phyloP scores from a whole-genome alignment of 1,140 invertebrate genomes.

The Drosophila punjabiensis region DNA sequence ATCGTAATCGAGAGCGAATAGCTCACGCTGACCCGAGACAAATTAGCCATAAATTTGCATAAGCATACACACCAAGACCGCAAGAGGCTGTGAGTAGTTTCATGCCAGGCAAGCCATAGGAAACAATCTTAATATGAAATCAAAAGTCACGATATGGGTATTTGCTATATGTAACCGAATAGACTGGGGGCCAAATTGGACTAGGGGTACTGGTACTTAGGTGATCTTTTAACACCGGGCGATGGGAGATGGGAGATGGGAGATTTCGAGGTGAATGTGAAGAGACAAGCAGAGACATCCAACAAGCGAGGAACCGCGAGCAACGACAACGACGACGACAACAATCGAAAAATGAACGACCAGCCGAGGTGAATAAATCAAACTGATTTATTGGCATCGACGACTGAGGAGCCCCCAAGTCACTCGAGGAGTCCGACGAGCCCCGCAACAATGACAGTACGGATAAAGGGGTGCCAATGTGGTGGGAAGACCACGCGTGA shows the following conservation, averaged over 20 bases:
- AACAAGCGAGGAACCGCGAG: conserved; percentile 40
- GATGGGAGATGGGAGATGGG: conserved; percentile 22
- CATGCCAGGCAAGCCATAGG: background rate
- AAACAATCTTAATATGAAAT: conserved; percentile 77
- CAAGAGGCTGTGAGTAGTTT: conserved; percentile 6
- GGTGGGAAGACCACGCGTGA: conserved; percentile 50
- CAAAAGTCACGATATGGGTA: conserved; percentile 79
- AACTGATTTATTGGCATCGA: conserved; percentile 78
- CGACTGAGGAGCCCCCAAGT: conserved; percentile 54
- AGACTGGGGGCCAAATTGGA: conserved; percentile 56
- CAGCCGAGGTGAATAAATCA: conserved; percentile 76
- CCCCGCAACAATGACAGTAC: conserved; percentile 52
- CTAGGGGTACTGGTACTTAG: conserved; percentile 47
- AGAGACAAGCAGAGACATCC: conserved; percentile 54
- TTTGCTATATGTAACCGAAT: conserved; percentile 53
- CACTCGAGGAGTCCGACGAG: conserved; percentile 29
- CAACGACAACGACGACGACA: conserved; percentile 58
- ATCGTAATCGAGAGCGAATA: conserved; percentile 15
- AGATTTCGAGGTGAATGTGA: conserved; percentile 52
- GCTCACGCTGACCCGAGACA: conserved; percentile 42
- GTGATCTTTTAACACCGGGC: conserved; percentile 53
- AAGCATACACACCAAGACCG: conserved; percentile 11
- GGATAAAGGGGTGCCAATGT: conserved; percentile 25
- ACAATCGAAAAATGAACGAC: conserved; percentile 65
- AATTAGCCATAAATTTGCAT: conserved; percentile 65